These are phyloP conservation scores for Acanthosepion lycidas DNA, from an alignment of 2,888 invertebrate genomes.

Conservation along the genomic window DNA sequence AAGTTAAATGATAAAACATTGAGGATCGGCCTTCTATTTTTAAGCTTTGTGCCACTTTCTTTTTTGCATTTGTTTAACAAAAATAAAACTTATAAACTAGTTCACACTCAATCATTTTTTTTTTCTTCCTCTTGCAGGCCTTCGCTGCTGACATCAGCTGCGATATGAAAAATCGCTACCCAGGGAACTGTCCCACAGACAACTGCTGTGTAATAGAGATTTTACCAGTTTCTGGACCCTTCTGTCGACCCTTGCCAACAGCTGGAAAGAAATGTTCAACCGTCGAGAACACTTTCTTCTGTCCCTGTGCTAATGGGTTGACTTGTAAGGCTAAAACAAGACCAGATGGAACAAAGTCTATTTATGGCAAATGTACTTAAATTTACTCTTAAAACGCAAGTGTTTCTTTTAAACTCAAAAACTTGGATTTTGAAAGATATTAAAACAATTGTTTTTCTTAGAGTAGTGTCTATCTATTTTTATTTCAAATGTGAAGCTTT, in stretches of 20 bases:
- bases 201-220: neutral
- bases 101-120: neutral
- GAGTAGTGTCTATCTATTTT: neutral
- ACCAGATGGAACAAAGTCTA: neutral
- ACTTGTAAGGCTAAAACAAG: neutral
- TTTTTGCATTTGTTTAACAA: no score
- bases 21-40: no score
- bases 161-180: neutral
- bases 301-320: neutral
- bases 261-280: neutral
- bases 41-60: no score
- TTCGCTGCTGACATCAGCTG: neutral
- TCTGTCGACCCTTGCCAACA: neutral
- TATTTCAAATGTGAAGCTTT: neutral
- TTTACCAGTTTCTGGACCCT: neutral
- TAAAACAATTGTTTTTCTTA: no score
- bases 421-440: no score
- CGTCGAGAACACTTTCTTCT: neutral
- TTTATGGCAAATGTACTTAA: neutral
- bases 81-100: no score
- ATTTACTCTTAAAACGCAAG: neutral
- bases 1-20: no score
- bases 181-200: neutral
- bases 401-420: no score
- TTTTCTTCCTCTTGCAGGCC: neutral